Percentiles rank a stretch among this genome's conserved stretches.
Conservation (phyloP, 2,888 invertebrate species). For the Eucriotettix oculatus region DNA sequence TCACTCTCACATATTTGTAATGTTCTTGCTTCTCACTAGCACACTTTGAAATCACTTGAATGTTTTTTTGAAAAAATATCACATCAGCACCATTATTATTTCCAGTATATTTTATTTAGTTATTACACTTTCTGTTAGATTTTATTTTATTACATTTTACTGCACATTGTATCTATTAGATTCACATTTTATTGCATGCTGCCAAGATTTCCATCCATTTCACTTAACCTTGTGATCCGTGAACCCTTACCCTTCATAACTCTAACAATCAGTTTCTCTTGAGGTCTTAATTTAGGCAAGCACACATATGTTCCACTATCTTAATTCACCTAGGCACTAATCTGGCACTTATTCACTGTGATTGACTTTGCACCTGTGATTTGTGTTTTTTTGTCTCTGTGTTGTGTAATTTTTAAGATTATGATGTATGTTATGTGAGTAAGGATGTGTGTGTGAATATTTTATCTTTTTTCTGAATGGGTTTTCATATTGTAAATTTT, state of each 20-base stretch:
- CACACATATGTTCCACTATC: conserved; percentile 9
- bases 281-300: conserved; percentile 12
- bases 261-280: background rate
- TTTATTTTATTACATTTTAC: conserved; percentile 9
- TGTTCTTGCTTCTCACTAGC: conserved; percentile 12
- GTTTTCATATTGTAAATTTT: background rate
- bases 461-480: background rate
- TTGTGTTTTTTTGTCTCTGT: conserved; percentile 9
- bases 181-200: conserved; percentile 13
- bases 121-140: conserved; percentile 1
- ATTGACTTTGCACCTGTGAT: conserved; percentile 11
- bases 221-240: background rate
- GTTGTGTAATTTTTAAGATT: background rate
- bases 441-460: background rate
- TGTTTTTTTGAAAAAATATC: conserved; percentile 12
- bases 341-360: conserved; percentile 12
- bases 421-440: background rate
- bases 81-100: conserved; percentile 12
- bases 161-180: conserved; percentile 13
- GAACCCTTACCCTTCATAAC: background rate
- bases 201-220: conserved; percentile 6
- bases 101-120: conserved; percentile 7
- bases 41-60: conserved; percentile 11
- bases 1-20: conserved; percentile 12
- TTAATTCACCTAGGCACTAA: conserved; percentile 9